Evolutionary conservation across 2,888 invertebrate species (phyloP).

Genomic region (Strigamia transsilvanica): DNA sequence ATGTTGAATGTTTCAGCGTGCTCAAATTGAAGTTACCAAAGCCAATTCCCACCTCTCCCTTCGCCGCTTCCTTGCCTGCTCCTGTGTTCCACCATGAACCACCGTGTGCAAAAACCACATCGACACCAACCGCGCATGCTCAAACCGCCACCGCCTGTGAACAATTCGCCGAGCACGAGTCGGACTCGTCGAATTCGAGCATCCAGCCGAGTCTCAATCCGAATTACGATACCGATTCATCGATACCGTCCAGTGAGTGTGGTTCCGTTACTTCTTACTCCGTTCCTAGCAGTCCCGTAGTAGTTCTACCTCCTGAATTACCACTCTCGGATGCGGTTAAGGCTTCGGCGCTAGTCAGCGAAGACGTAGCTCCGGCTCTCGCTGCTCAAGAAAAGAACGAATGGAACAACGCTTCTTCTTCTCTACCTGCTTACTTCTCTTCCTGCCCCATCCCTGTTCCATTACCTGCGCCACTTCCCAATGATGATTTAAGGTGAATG

Average conservation of each 20-base stretch:
- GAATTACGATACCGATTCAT: background rate
- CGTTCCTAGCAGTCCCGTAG: conserved; percentile 9
- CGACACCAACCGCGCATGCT: background rate
- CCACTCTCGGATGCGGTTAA: background rate
- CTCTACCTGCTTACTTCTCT: background rate
- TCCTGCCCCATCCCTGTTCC: background rate
- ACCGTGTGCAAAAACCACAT: background rate
- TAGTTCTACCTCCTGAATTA: background rate
- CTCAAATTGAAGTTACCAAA: conserved; percentile 20
- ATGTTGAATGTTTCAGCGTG: conserved; percentile 16
- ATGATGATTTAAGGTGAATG: background rate
- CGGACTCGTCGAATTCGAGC: too few species aligned
- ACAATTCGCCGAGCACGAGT: too few species aligned
- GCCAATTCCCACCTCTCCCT: conserved; percentile 5
- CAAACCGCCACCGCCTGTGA: background rate
- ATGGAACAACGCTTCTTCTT: background rate
- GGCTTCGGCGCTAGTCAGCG: background rate
- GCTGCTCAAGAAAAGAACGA: background rate
- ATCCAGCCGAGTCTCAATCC: background rate
- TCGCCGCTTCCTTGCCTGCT: conserved; percentile 15
- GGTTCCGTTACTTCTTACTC: conserved; percentile 20
- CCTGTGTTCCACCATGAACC: background rate
- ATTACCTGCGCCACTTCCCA: background rate
- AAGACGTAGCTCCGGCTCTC: background rate
- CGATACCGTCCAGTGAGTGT: conserved; percentile 4